Evolutionary conservation across 2,797 vertebrate species (phyloP).

Genomic region (Microtus californicus): DNA sequence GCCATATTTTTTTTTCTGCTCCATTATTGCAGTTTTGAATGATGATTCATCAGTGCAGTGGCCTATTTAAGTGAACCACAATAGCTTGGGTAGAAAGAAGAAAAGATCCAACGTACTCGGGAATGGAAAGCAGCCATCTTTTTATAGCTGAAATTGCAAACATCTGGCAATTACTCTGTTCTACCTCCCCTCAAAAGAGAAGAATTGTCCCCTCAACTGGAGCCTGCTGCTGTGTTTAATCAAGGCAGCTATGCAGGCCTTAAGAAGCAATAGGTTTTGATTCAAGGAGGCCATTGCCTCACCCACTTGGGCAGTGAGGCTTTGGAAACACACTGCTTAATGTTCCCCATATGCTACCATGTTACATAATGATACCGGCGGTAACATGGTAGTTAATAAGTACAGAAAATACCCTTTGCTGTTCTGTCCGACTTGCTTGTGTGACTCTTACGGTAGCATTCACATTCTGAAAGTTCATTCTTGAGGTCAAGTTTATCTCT

Average conservation of each 20-base stretch:
- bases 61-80: constrained; percentile 86
- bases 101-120: constrained; percentile 78
- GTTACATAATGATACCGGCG: constrained; percentile 82
- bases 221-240: constrained; percentile 79
- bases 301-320: constrained; percentile 71
- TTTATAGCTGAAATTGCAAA: constrained; percentile 87
- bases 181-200: constrained; percentile 84
- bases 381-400: constrained; percentile 77
- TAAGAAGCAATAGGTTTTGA: constrained; percentile 82
- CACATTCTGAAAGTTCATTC: constrained; percentile 61
- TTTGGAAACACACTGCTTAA: constrained; percentile 80
- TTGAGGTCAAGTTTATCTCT: constrained; percentile 58
- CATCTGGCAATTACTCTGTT: constrained; percentile 84
- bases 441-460: constrained; percentile 26
- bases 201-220: constrained; percentile 83
- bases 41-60: constrained; percentile 86
- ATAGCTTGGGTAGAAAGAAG: constrained; percentile 84
- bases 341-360: constrained; percentile 78
- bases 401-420: constrained; percentile 61
- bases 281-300: constrained; percentile 80
- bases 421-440: constrained; percentile 60
- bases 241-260: constrained; percentile 72
- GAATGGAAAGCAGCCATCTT: constrained; percentile 86
- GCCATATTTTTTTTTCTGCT: constrained; percentile 81
- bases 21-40: constrained; percentile 83